Evolutionary conservation across 2,113 vertebrate species (phyloP).

Genomic region (Chionis minor): DNA sequence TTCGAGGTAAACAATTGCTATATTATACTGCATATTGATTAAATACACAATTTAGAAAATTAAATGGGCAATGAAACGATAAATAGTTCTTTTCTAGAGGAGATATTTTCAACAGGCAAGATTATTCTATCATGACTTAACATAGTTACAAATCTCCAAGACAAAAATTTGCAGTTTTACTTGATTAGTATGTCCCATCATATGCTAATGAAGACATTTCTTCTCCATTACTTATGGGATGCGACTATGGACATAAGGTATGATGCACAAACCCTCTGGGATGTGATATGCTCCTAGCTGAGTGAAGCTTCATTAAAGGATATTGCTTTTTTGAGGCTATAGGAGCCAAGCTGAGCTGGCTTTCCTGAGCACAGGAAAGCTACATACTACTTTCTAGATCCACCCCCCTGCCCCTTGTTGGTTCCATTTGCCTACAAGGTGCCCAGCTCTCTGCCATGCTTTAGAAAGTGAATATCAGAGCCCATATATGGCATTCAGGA

Average conservation of each 20-base stretch:
- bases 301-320: background rate
- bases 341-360: background rate
- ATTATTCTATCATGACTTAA: background rate
- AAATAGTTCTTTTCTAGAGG: background rate
- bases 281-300: background rate
- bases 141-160: background rate
- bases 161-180: background rate
- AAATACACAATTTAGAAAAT: background rate
- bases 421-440: background rate
- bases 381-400: background rate
- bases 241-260: background rate
- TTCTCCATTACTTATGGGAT: background rate
- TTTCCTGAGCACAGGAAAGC: background rate
- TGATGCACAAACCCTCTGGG: background rate
- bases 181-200: background rate
- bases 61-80: background rate
- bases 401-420: accelerated
- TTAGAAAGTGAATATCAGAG: background rate
- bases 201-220: background rate
- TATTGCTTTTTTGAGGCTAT: background rate
- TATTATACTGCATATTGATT: background rate
- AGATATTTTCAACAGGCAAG: background rate
- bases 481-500: accelerated
- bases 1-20: background rate
- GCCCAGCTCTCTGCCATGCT: background rate